Percentiles rank a stretch among this genome's conserved stretches.
Conservation (phyloP, 2,888 invertebrate genomes). For the Drosophila nigricruria region DNA sequence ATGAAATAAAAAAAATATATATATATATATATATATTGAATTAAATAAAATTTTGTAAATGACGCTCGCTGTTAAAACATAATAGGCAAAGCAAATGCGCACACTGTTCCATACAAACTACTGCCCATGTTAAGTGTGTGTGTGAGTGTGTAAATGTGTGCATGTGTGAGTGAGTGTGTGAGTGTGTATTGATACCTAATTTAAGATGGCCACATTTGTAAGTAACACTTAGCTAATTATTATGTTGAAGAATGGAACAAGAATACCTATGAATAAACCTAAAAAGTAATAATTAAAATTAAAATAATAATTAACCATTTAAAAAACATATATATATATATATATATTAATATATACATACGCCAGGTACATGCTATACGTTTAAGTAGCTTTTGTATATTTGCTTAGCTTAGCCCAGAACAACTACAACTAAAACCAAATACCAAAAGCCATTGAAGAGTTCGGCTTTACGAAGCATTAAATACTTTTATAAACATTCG, state of each 20-base stretch:
- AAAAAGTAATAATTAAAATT: conserved; percentile 28
- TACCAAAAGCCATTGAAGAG: conserved; percentile 34
- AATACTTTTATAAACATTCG: conserved; percentile 68
- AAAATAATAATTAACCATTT: conserved; percentile 54
- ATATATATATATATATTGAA: conserved; percentile 20
- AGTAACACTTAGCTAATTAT: conserved; percentile 70
- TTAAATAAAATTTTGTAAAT: conserved; percentile 41
- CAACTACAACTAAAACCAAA: conserved; percentile 27
- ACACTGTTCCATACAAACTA: conserved; percentile 75
- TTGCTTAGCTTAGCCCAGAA: conserved; percentile 73
- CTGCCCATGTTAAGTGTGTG: conserved; percentile 65
- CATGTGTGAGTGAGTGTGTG: conserved; percentile 7
- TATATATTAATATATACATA: conserved; percentile 35
- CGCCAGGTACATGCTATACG: conserved; percentile 60
- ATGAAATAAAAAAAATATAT: neutral
- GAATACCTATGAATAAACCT: conserved; percentile 50
- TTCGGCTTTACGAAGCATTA: conserved; percentile 52
- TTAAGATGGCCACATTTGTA: conserved; percentile 76
- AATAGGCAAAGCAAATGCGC: conserved; percentile 55
- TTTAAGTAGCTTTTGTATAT: conserved; percentile 80
- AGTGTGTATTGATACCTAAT: conserved; percentile 45
- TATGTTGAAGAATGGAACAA: conserved; percentile 60
- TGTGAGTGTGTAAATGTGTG: conserved; percentile 10
- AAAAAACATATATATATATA: conserved; percentile 23
- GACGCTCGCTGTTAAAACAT: conserved; percentile 44